Base-by-base conservation (phyloP, 2,888 invertebrate species). In the Scelioninae gen. 1 region DNA sequence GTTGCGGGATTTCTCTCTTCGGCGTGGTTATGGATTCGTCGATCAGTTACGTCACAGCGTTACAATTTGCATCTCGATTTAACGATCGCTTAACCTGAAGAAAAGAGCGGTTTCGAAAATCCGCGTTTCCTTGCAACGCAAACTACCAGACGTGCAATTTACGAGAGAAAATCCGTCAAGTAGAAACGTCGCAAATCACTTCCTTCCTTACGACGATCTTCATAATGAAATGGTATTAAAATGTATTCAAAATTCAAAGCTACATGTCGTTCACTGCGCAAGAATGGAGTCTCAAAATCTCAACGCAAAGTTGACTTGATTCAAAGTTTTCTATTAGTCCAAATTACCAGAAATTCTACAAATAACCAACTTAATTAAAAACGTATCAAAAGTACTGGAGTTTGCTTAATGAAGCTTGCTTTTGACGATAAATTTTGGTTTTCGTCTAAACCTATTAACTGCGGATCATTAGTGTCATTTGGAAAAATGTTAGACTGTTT, bases 181-280 rank as follows among this genome's bases (percentile, higher is more conserved):
- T 56, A 56, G 72, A 82, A 82, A 68, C 71, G 60, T 63, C 43
- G 68, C 77, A 78, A 77, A 74, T 77, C 82, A 63, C 74, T 82
- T 82, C 77, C 77, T 77, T 82, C 75, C 81, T 76, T n/a, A n/a
- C n/a, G n/a, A n/a, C n/a, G n/a, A 40, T 31, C 60, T 15, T 45
- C 10, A 2, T 45, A 45, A 45, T 16, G 38, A 31, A 53, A 53
- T 11, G 16, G 13, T 38, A 38, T 56, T 16, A 0, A 56, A 56
- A 38, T 10, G 34, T 56, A 56, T 56, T 15, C 56, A 13, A 6
- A 31, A 53, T 29, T 53, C n/a, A n/a, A 31, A 53, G 45, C 11
- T 15, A 7, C 13, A 4, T 45, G 13, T 45, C 45, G 9, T 34
- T 9, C 9, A 9, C 9, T 34, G 6, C 34, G 9, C 9, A 9